Evolutionary conservation across 53 echinoderm and acorn worm species (phyloP).

Genomic region (Patiria pectinifera): DNA sequence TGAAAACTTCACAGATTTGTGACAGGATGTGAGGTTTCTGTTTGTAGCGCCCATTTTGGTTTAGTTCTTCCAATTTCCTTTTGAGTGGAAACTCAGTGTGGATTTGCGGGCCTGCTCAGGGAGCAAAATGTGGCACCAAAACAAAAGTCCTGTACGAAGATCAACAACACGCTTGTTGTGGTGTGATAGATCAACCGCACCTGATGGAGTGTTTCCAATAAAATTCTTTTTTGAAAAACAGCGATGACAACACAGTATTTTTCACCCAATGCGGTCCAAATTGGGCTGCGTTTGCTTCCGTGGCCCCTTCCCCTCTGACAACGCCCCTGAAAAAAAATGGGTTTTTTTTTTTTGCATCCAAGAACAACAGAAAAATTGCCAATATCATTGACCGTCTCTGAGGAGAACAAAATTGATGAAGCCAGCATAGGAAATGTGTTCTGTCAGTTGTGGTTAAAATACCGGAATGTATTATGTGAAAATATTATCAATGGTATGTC

Average conservation of each 20-base stretch:
- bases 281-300: slow-evolving; percentile 1
- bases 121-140: neutral
- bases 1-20: neutral
- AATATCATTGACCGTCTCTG: neutral
- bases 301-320: neutral
- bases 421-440: neutral
- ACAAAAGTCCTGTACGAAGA: neutral
- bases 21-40: neutral
- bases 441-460: neutral
- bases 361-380: neutral
- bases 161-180: neutral
- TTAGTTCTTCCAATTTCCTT: neutral
- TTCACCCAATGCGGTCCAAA: neutral
- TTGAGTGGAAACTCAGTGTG: neutral
- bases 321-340: neutral
- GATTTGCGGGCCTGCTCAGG: neutral
- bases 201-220: neutral
- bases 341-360: neutral
- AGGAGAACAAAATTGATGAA: neutral
- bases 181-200: neutral
- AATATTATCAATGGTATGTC: neutral
- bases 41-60: neutral
- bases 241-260: slow-evolving; percentile 5
- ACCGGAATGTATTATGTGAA: neutral
- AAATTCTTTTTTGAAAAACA: neutral